A percentile compares a stretch with the other conserved stretches of the same genome.
phyloP scores from a whole-genome alignment of 1,140 invertebrate genomes.

The Drosophila serrata region DNA sequence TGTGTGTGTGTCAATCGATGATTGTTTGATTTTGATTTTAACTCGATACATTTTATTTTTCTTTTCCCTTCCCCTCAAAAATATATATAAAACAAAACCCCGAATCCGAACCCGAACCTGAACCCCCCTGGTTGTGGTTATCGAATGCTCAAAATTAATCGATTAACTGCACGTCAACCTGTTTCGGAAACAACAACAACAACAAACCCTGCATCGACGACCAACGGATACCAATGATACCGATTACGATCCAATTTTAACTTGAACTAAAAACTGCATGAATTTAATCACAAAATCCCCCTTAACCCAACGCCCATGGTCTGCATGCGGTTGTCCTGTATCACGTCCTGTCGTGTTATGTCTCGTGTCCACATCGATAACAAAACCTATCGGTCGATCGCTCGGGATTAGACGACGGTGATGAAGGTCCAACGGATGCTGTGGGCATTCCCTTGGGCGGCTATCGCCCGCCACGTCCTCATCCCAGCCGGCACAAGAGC shows the following conservation, averaged over 20 bases:
- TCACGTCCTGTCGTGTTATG: conserved; percentile 5
- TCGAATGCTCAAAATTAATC: conserved; percentile 71
- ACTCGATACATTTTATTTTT: conserved; percentile 69
- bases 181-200: conserved; percentile 32
- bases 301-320: conserved; percentile 32
- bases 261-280: conserved; percentile 65
- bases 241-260: conserved; percentile 1
- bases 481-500: not conserved
- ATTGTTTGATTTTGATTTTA: conserved; percentile 49
- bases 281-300: conserved; percentile 19
- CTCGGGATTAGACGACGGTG: conserved; percentile 13
- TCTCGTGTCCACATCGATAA: conserved; percentile 8
- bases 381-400: conserved; percentile 7
- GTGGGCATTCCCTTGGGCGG: conserved; percentile 33
- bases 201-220: conserved; percentile 30
- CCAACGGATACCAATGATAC: conserved; percentile 1
- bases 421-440: conserved; percentile 1
- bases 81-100: conserved; percentile 42
- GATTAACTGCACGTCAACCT: conserved; percentile 73
- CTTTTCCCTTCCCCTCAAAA: conserved; percentile 44
- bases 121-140: conserved; percentile 72
- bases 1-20: conserved; percentile 54
- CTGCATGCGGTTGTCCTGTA: conserved; percentile 57
- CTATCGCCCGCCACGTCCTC: not conserved
- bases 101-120: conserved; percentile 3